phyloP scores from a whole-genome alignment of 2,113 vertebrate genomes.

The Corythornis cristatus region DNA sequence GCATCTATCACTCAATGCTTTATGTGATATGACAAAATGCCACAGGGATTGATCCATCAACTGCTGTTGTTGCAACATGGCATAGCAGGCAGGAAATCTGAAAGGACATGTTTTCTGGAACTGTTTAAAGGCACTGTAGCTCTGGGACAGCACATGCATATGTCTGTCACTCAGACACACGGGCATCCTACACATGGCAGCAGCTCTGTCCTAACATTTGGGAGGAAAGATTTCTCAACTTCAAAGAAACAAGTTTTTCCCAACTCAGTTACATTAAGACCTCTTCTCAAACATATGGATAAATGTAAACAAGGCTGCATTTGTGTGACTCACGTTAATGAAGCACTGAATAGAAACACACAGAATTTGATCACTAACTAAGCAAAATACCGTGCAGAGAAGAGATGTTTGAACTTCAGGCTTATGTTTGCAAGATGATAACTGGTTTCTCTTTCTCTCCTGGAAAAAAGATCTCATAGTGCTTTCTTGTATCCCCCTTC shows the following conservation, averaged over 20 bases:
- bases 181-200: not conserved
- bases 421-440: not conserved
- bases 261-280: not conserved
- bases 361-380: not conserved
- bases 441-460: not conserved
- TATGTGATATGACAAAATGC: slow-evolving; percentile 53
- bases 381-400: not conserved
- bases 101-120: not conserved
- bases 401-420: not conserved
- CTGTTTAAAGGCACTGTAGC: not conserved
- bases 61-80: not conserved
- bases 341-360: not conserved
- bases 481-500: not conserved
- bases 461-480: not conserved
- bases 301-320: not conserved
- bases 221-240: not conserved
- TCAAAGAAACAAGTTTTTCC: not conserved
- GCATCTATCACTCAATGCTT: slow-evolving; percentile 42
- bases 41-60: slow-evolving; percentile 25
- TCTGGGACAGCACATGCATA: not conserved
- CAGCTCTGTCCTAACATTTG: not conserved
- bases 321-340: not conserved
- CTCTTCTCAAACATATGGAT: not conserved
- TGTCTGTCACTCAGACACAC: not conserved
- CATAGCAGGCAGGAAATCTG: slow-evolving; percentile 19